Evolutionary conservation across 1,140 invertebrate genomes (phyloP).

Genomic region (Centruroides vittatus): DNA sequence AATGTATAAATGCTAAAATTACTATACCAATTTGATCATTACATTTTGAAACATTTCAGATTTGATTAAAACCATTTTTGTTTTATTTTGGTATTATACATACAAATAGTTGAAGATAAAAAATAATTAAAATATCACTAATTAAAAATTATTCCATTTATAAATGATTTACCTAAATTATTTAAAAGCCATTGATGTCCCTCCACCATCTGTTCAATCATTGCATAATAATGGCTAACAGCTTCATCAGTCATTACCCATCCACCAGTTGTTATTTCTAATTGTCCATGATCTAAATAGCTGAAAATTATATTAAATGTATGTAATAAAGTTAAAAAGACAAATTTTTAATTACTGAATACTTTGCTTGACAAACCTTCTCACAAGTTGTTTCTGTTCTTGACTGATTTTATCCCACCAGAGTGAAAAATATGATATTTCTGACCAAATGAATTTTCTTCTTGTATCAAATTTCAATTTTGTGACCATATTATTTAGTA

Average conservation of each 20-base stretch:
- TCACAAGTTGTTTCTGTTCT: slow-evolving; percentile 31
- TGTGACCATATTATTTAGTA: slow-evolving; percentile 76
- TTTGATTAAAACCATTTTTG: too few species aligned
- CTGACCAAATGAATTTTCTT: slow-evolving; percentile 93
- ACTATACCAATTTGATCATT: too few species aligned
- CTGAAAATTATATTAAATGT: too few species aligned
- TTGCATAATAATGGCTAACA: slow-evolving; percentile 42
- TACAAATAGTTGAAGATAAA: too few species aligned
- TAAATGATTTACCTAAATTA: slow-evolving; percentile 45
- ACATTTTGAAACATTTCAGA: too few species aligned
- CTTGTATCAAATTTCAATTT: slow-evolving; percentile 61
- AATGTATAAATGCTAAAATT: too few species aligned
- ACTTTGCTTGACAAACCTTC: too few species aligned
- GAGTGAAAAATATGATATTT: slow-evolving; percentile 80
- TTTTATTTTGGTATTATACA: too few species aligned
- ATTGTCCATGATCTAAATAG: slow-evolving; percentile 25
- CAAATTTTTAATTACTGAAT: too few species aligned
- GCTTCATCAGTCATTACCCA: slow-evolving; percentile 55
- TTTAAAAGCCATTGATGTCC: slow-evolving; percentile 87
- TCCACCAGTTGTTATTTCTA: slow-evolving; percentile 49
- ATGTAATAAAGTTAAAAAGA: too few species aligned
- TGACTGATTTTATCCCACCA: slow-evolving; percentile 77
- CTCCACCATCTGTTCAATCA: slow-evolving; percentile 67
- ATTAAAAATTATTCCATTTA: too few species aligned
- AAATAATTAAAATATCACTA: too few species aligned